Evolutionary conservation across 2,797 vertebrate species (phyloP).

Genomic region (Oreonectes daqikongensis): DNA sequence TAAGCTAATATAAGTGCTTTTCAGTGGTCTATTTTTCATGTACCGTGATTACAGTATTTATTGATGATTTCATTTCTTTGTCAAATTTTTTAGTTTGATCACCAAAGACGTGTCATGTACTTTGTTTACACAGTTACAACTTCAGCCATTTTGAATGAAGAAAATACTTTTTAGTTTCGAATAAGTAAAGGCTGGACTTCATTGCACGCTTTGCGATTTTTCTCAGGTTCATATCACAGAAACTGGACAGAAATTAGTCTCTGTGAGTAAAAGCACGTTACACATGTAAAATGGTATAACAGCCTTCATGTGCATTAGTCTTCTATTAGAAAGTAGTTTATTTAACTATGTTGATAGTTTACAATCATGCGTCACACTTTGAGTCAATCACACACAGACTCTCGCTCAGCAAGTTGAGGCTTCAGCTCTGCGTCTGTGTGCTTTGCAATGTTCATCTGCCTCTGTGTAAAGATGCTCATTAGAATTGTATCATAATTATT

Average conservation of each 20-base stretch:
- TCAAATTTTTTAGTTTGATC: neutral
- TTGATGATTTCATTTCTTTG: neutral
- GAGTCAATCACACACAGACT: neutral
- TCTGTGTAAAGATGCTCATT: constrained; percentile 1
- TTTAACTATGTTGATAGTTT: neutral
- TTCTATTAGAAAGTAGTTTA: constrained; percentile 5
- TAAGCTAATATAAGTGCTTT: neutral
- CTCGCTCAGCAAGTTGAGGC: constrained; percentile 17
- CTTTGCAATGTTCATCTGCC: constrained; percentile 17
- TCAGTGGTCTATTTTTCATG: neutral
- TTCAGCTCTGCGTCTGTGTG: constrained; percentile 10
- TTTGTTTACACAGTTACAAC: constrained; percentile 8
- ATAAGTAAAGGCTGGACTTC: neutral
- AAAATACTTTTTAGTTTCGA: neutral
- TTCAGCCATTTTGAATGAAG: neutral
- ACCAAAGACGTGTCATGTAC: neutral
- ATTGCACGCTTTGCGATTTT: constrained; percentile 1
- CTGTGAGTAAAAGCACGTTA: neutral
- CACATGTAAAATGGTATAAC: neutral
- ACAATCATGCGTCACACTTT: neutral
- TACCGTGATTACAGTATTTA: constrained; percentile 14
- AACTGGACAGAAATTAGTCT: neutral
- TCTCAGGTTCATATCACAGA: constrained; percentile 28
- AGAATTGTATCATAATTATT: neutral
- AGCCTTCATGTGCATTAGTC: constrained; percentile 13